phyloP scores from a whole-genome alignment of 1,140 invertebrate species.

The Capitella teleta region DNA sequence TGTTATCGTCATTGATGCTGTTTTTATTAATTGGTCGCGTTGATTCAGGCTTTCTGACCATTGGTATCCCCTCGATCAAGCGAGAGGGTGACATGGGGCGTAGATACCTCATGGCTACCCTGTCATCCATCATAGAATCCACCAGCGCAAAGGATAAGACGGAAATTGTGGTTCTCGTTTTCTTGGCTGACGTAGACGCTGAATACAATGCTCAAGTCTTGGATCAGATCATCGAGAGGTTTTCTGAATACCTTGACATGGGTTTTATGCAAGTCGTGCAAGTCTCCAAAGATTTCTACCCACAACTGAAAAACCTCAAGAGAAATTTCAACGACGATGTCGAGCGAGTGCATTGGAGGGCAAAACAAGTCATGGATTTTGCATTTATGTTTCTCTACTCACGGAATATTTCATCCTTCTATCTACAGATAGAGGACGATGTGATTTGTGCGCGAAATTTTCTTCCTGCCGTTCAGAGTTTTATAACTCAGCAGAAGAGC shows the following conservation, averaged over 20 bases:
- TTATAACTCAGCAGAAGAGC: slow-evolving; percentile 1
- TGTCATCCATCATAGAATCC: slow-evolving; percentile 19
- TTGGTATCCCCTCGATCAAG: slow-evolving; percentile 28
- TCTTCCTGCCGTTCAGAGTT: slow-evolving; percentile 23
- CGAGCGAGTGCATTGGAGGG: slow-evolving; percentile 31
- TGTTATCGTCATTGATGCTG: too few species aligned
- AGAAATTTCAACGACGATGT: slow-evolving; percentile 29
- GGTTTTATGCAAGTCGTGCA: slow-evolving; percentile 33
- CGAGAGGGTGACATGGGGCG: slow-evolving; percentile 15
- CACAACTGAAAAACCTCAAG: slow-evolving; percentile 23
- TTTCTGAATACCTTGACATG: slow-evolving; percentile 7
- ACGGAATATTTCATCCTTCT: slow-evolving; percentile 24
- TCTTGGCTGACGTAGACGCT: slow-evolving; percentile 19
- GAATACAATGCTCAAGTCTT: slow-evolving; percentile 17
- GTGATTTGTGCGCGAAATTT: slow-evolving; percentile 29
- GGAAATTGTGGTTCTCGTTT: slow-evolving; percentile 18
- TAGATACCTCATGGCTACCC: slow-evolving; percentile 21
- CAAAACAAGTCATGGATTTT: slow-evolving; percentile 39
- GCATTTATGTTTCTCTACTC: slow-evolving; percentile 31
- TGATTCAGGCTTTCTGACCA: slow-evolving; percentile 28
- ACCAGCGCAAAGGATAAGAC: slow-evolving; percentile 13
- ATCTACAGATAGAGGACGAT: slow-evolving; percentile 40
- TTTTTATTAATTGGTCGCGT: too few species aligned
- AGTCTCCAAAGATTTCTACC: slow-evolving; percentile 24
- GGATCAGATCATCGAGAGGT: slow-evolving; percentile 13